Evolutionary conservation across 2,888 invertebrate genomes (phyloP).

Genomic region (Phragmatobia fuliginosa): DNA sequence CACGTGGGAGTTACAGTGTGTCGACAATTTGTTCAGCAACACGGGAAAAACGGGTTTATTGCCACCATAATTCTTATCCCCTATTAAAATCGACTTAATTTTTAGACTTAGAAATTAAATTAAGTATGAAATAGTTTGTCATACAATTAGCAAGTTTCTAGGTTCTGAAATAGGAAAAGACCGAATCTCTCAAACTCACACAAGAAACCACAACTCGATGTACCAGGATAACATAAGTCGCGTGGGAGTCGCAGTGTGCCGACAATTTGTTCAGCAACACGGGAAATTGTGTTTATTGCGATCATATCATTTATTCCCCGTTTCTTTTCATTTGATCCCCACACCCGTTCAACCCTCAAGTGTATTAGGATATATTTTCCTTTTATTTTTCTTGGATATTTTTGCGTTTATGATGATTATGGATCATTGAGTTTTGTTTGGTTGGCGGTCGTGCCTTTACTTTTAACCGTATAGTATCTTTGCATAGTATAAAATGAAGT

Average conservation of each 20-base stretch:
- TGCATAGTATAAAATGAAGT: neutral
- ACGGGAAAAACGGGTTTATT: constrained; percentile 67
- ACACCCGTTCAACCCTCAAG: constrained; percentile 19
- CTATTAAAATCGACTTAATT: no score
- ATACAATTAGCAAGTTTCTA: no score
- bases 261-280: constrained; percentile 54
- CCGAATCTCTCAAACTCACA: neutral
- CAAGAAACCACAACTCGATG: neutral
- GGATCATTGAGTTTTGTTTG: constrained; percentile 9
- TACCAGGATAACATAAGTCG: constrained; percentile 38
- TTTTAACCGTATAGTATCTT: neutral
- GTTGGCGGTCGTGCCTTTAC: neutral
- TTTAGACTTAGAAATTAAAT: no score
- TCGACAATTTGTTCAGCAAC: constrained; percentile 54
- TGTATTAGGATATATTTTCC: constrained; percentile 13
- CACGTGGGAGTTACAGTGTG: constrained; percentile 59
- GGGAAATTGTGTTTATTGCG: constrained; percentile 67
- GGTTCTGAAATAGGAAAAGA: no score
- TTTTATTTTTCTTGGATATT: constrained; percentile 24
- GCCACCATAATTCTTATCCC: constrained; percentile 65
- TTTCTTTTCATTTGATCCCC: constrained; percentile 56
- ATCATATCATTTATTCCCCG: constrained; percentile 63
- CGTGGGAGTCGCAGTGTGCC: constrained; percentile 59
- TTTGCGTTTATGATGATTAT: constrained; percentile 14
- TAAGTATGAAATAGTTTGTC: no score